Base-by-base conservation (phyloP, 2,888 invertebrate species). In the Ellobium chinense region DNA sequence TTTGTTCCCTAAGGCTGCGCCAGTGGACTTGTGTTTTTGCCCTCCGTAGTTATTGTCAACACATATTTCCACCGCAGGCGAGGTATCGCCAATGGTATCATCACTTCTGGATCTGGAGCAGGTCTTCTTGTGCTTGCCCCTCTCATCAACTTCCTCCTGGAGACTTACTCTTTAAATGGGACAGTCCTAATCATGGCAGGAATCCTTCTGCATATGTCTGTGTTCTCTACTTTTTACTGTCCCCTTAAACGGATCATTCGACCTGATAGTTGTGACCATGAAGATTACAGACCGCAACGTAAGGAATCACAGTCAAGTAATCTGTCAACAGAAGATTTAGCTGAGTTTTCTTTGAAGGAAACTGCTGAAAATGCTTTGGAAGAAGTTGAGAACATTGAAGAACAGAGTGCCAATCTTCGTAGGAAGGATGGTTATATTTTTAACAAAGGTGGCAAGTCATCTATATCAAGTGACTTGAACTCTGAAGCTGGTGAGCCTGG, bases 31-130 rank as follows among this genome's bases (percentile, higher is more conserved):
- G 80, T 83, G 60, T 83, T 75, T 62, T 62, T 83, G 39, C 83
- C 83, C 1, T 83, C 83, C 14, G 27, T 83, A 29, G 56, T 80
- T n/a, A 80, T 83, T 36, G 80, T 80, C 66, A 83, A 83, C 62
- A 31, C 56, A 9, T 83, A 83, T 62, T 83, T 83, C 60, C 58
- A 83, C 60, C 54, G 66, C 65, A 80, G 75, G 37, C 58, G 83
- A 9, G 83, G 83, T n/a, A 39, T 83, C 21, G 80, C 78, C 37
- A 80, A 80, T 46, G 83, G 83, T 21, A 83, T 83, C 37, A 75
- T 83, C 34, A 31, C 80, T 29, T 80, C 83, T 31, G 83, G 83
- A 5, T 80, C 83, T 54, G 83, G 83, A 21, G 74, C 73, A 14
- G 83, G 83, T 7, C 80, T 83, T n/a, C 80, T 83, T 29, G 69